Evolutionary conservation across 2,113 vertebrate genomes (phyloP).

Genomic region (Hemiscyllium ocellatum): DNA sequence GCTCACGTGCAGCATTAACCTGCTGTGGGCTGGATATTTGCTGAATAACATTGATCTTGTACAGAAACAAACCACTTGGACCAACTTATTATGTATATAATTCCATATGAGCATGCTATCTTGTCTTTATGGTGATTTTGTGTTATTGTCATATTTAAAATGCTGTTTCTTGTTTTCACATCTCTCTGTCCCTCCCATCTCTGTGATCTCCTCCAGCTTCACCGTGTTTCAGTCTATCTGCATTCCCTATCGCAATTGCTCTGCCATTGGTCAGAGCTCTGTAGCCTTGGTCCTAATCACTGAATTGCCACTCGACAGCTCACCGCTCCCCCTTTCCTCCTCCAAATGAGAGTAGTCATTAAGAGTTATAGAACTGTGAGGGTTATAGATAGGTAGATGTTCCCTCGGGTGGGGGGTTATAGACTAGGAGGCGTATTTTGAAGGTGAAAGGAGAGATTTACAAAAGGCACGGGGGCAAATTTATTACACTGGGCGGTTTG

Average conservation of each 20-base stretch:
- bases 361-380: too few species aligned
- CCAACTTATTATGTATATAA: neutral
- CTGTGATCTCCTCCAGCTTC: too few species aligned
- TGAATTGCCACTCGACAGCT: neutral
- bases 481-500: too few species aligned
- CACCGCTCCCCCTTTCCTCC: neutral
- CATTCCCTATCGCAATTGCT: neutral
- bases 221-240: too few species aligned
- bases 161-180: neutral
- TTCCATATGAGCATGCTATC: neutral
- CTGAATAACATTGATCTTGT: neutral
- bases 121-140: neutral
- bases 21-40: neutral
- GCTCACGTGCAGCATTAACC: too few species aligned
- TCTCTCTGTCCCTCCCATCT: neutral
- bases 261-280: neutral
- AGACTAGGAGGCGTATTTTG: too few species aligned
- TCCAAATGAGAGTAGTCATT: too few species aligned
- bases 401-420: too few species aligned
- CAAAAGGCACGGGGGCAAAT: too few species aligned
- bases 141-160: neutral
- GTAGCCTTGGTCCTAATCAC: neutral
- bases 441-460: too few species aligned
- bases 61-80: too few species aligned
- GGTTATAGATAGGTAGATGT: too few species aligned